Base-by-base conservation (phyloP, 2,888 invertebrate genomes). In the Fabriciana adippe region DNA sequence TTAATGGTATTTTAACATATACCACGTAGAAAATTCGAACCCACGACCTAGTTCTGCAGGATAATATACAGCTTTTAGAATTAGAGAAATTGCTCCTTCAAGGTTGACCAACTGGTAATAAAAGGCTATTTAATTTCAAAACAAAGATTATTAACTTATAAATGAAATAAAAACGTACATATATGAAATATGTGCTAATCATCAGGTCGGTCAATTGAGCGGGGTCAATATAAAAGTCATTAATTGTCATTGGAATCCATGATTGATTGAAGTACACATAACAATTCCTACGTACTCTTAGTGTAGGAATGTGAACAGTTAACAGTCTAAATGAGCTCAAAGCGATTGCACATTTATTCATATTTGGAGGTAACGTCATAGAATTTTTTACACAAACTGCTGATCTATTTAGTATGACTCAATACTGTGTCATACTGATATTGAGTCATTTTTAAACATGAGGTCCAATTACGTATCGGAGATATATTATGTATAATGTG, bases 181-280 rank as follows among this genome's bases (percentile, higher is more conserved):
- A 11, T 41, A 41, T 41, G 35, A 41, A 41, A 41, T 41, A 41
- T 11, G 35, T 41, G 11, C 35, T 41, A 8, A 51, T 14, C 57
- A 50, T 47, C 21, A 50, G 35, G 63, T 62, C 75, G 72, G 73
- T 75, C 84, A 84, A 86, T 86, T 86, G 85, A 80, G 71, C 73
- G 79, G 65, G 82, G 82, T 85, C 83, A 89, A 88, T 86, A 85
- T 84, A 86, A 83, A 82, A 78, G 73, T 75, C 79, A 83, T 83
- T 81, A 80, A 78, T 79, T 80, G 79, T 77, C 80, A 81, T 82
- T 83, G 81, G 76, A 75, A 77, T 79, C 68, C 80, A 79, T 79
- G 81, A 86, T 81, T 75, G 78, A 73, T 72, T 75, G 64, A 70
- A 68, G 66, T 55, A 67, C 51, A 15, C 26, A n/a, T n/a, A 50